Base-by-base conservation (phyloP, 2,113 vertebrate species). In the Aphyosemion australe region DNA sequence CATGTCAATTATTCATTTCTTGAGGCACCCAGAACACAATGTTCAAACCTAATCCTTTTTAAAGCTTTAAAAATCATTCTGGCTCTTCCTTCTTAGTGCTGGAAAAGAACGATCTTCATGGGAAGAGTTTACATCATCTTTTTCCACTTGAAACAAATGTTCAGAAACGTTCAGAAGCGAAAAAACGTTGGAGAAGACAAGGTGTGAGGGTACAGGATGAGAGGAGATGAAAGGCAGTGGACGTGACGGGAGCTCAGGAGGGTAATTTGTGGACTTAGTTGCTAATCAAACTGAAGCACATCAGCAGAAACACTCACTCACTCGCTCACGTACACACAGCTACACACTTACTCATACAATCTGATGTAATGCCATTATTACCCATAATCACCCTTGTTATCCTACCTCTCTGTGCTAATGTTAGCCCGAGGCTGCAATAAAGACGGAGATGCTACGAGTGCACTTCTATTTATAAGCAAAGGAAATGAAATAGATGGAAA, bases 291-390 rank as follows among this genome's bases (percentile, higher is more conserved):
- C 52, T 61, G 46, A 80, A 78, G 61, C 58, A 49, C 68, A 78
- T 69, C 67, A 60, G 14, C 37, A 75, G 52, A 65, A 71, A 73
- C 52, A 73, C 56, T 31, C n/a, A n/a, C n/a, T n/a, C n/a, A n/a
- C n/a, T n/a, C 63, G 26, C 61, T 47, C 41, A 64, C 73, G 53
- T 46, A 52, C 53, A 82, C 78, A 74, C 64, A 70, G 42, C 43
- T 45, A 11, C 67, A 82, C 11, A 63, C 57, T 51, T 41, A 69
- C 71, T 56, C 2, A 42, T 48, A 46, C 70, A 56, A 62, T 62
- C 78, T 88, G 84, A 87, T 76, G 84, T 80, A 76, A 82, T 76
- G 65, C 79, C 77, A 82, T 88, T 82, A 86, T 86, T 82, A 83
- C 78, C 65, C 83, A 73, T 85, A 84, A 87, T 87, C 75, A 64